phyloP scores from a whole-genome alignment of 2,888 invertebrate species.

The Chorisops tibialis region DNA sequence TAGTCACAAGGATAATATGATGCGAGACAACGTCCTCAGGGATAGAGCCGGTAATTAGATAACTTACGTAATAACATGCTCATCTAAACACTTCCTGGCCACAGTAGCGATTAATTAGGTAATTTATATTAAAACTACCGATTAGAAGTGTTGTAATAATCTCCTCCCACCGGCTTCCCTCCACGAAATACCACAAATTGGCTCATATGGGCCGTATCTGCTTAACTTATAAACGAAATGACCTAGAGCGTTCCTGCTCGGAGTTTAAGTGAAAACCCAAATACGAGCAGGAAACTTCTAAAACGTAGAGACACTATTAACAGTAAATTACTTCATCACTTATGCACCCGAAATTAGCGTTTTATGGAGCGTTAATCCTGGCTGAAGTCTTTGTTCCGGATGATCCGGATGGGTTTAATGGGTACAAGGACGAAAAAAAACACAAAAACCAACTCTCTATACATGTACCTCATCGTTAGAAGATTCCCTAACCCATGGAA shows the following conservation, averaged over 20 bases:
- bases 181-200: too few relatives aligned
- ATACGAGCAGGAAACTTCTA: background rate
- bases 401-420: too few relatives aligned
- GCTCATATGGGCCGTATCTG: too few relatives aligned
- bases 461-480: too few relatives aligned
- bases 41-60: constrained; percentile 1
- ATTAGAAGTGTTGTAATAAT: constrained; percentile 7
- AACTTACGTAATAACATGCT: constrained; percentile 13
- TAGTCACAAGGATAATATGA: background rate
- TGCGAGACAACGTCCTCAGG: too few relatives aligned
- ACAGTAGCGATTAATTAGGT: constrained; percentile 28
- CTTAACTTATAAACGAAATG: background rate
- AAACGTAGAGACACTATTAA: constrained; percentile 30
- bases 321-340: constrained; percentile 37
- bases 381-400: background rate
- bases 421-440: too few relatives aligned
- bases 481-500: too few relatives aligned
- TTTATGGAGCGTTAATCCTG: constrained; percentile 31
- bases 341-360: constrained; percentile 35
- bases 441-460: too few relatives aligned
- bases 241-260: background rate
- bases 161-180: too few relatives aligned
- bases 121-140: constrained; percentile 32
- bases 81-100: background rate
- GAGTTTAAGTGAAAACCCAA: background rate